Evolutionary conservation across 2,888 invertebrate species (phyloP), one percentile per base, ranked within the genome.

Genomic region (Epistrophe grossulariae): DNA sequence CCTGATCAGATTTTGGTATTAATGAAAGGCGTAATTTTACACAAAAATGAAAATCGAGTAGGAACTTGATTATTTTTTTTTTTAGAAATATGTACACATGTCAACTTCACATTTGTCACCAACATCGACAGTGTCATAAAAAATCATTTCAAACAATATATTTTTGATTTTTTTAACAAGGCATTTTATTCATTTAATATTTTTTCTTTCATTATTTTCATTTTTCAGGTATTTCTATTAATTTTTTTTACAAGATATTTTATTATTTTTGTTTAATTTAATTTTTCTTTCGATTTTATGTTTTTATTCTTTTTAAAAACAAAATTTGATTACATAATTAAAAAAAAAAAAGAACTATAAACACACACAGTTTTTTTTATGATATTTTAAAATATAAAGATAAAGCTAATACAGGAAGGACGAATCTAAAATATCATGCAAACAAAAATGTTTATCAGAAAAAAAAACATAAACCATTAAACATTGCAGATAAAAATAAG

Each of bases 171-270:
- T 84, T 84, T 81, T 80, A 84, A 84, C 84, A 84, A 84, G 84
- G 84, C 84, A 84, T 84, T 84, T 84, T 84, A 84, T 84, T 84
- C 70, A 84, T 80, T 84, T 60, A 84, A 84, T 84, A 79, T 84
- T 80, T 76, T 62, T 59, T 45, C n/a, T 68, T 68, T 74, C 35
- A 59, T 82, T 55, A 71, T 78, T 68, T 83, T 68, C 35, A 64
- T 80, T 84, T 55, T 79, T 80, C 76, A 71, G 70, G 80, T 72
- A 77, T 84, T 72, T 72, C 81, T 81, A 84, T 81, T 84, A 84
- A 81, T 50, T 55, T 81, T 84, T 82, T 84, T 84, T 77, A 81
- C 81, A 84, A 76, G 76, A 66, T 72, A 35, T 70, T 60, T 60
- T 71, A 64, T 68, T 72, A 70, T 17, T 50, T 57, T 17, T 70